Base-by-base conservation (phyloP, 2,888 invertebrate genomes). In the Campoplex nolae region DNA sequence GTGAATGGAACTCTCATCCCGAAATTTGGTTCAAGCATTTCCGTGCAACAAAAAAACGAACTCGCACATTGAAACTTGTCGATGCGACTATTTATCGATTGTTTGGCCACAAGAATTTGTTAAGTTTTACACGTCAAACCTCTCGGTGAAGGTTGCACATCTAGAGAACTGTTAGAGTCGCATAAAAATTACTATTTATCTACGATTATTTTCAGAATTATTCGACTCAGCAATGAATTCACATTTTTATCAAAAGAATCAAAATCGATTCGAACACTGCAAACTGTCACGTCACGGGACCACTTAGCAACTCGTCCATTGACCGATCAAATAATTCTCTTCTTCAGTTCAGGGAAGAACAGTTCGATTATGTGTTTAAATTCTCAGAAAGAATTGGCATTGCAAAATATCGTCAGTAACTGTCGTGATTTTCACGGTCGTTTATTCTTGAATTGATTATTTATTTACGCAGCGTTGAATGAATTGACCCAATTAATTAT, bases 331-430 rank as follows among this genome's bases (percentile, higher is more conserved):
- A 48, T 56, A 45, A 32, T 82, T 70, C 75, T 76, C 23, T 75
- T 75, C 56, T 82, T 56, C 45, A 70, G 68, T 45, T 75, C 75
- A 0, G 28, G 56, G 11, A 28, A 54, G 11, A 68, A 82, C 32
- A 42, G 38, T 11, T 75, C 82, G 16, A 68, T 76, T 35, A 4
- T 70, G 1, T 82, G 82, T 35, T 82, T 75, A 75, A 82, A 82
- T 75, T 68, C 48, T n/a, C 42, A 65, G 9, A 75, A 68, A 13
- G 6, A 51, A 9, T 76, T 83, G 62, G 7, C 45, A 8, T 45
- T 48, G 35, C 56, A 70, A 54, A 76, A 76, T 70, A 68, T 35
- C n/a, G 82, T 83, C 16, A 83, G 70, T 83, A 65, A 58, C 3
- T 58, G 28, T 4, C 13, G 0, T 2, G 11, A 58, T 28, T 13